These are phyloP conservation scores for Metallyticus violacea DNA, from an alignment of 2,888 invertebrate genomes.

Conservation along the genomic window DNA sequence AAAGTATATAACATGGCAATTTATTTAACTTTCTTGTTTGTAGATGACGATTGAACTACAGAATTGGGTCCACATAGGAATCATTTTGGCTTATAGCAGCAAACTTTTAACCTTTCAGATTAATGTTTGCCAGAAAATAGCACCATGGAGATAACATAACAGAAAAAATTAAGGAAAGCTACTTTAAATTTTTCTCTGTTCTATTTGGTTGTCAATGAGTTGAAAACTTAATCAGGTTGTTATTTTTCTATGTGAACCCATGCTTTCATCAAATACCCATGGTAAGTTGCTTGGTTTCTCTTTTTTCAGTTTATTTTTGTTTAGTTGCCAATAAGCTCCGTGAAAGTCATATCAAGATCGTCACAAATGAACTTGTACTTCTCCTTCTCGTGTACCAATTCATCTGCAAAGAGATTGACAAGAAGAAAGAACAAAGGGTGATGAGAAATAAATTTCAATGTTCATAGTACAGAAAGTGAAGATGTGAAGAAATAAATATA, in stretches of 20 bases:
- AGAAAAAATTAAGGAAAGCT: background rate
- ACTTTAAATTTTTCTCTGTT: background rate
- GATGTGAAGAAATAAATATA: background rate
- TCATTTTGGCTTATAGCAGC: background rate
- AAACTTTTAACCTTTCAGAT: background rate
- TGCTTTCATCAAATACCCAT: background rate
- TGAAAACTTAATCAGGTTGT: background rate
- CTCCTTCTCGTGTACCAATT: constrained; percentile 66
- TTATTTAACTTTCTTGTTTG: constrained; percentile 29
- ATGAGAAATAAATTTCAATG: constrained; percentile 18
- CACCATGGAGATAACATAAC: background rate
- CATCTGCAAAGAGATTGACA: constrained; percentile 49
- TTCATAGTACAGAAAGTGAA: background rate
- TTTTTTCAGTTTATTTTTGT: background rate
- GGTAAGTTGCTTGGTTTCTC: background rate
- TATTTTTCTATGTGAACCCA: constrained; percentile 25
- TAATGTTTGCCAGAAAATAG: background rate
- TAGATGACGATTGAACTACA: constrained; percentile 8
- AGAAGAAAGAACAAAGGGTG: constrained; percentile 22
- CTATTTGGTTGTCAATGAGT: background rate
- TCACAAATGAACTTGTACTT: constrained; percentile 76
- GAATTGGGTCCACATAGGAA: constrained; percentile 24
- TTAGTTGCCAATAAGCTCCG: constrained; percentile 70
- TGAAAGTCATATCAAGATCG: constrained; percentile 72
- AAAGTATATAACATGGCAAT: constrained; percentile 28